Evolutionary conservation across 2,888 invertebrate genomes (phyloP), one percentile per base, ranked within the genome.

Genomic region (Apantesis nais): DNA sequence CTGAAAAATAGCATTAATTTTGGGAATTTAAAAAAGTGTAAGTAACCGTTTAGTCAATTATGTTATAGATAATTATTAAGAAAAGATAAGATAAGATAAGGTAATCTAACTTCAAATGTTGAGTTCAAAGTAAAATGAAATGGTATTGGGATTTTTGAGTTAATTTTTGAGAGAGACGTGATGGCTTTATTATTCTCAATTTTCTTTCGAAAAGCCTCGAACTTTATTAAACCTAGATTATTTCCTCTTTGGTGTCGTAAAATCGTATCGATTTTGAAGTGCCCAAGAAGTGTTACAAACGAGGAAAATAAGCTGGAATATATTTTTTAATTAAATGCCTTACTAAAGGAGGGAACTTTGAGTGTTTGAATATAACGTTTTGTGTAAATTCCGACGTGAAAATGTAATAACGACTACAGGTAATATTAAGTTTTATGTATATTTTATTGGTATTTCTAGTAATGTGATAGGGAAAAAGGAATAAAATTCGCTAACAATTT

Each of bases 151-250:
- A 31, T 25, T 12, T 66, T 55, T 19, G 25, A 66, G 37, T 65
- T 34, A 52, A 66, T n/a, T 52, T 65, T 66, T 12, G 55, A 25
- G 37, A 55, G 31, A 8, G 62, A 39, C 14, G n/a, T 55, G 66
- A 66, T 55, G 55, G 16, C 66, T 55, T 34, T 34, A 66, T 66
- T 66, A 66, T 37, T 25, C 25, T 66, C 19, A 37, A 66, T 66
- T 55, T 55, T 37, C 52, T 52, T 55, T 37, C 25, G 55, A 55
- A 65, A 34, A 55, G 22, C 16, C 34, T 22, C 37, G 55, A 55
- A 31, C 34, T 25, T 66, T 66, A 55, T 66, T 37, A 48, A 55
- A 58, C 39, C n/a, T 37, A 37, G 55, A 66, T 39, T 52, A 66
- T 55, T 37, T 39, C 39, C 37, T 19, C 39, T 19, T 39, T 12